phyloP scores from a whole-genome alignment of 2,888 invertebrate genomes.

The Liopterus haemorrhoidalis region DNA sequence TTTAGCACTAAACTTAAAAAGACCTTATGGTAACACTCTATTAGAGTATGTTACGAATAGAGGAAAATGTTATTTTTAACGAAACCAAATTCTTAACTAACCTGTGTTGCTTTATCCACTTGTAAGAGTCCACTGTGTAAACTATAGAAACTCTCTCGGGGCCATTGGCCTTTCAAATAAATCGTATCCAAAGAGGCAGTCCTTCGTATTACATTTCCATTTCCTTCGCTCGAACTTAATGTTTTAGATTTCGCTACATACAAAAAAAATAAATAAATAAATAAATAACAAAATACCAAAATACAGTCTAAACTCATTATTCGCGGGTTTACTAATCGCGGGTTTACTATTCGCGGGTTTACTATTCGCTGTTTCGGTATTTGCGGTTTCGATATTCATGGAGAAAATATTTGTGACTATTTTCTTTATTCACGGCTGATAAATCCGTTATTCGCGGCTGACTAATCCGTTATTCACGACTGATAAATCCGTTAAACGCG shows the following conservation, averaged over 20 bases:
- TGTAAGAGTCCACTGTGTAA: constrained; percentile 62
- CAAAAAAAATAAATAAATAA: constrained; percentile 23
- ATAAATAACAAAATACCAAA: constrained; percentile 15
- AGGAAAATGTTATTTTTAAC: too few species aligned
- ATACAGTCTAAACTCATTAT: too few species aligned
- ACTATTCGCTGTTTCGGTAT: too few species aligned
- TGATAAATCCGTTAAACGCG: too few species aligned
- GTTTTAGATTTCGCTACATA: constrained; percentile 51
- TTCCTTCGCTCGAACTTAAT: constrained; percentile 41
- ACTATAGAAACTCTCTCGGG: constrained; percentile 63
- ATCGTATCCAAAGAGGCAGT: constrained; percentile 75
- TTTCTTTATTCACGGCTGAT: too few species aligned
- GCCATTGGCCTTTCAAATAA: constrained; percentile 73
- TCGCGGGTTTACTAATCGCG: too few species aligned
- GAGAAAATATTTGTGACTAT: too few species aligned
- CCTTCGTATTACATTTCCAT: constrained; percentile 60
- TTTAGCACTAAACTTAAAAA: neutral
- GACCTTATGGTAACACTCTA: neutral
- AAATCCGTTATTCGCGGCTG: too few species aligned
- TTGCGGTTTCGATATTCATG: too few species aligned
- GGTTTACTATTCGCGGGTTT: too few species aligned
- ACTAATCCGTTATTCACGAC: too few species aligned
- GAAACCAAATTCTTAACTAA: constrained; percentile 42
- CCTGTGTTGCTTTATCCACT: constrained; percentile 76
- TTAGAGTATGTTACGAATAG: neutral